phyloP scores from a whole-genome alignment of 2,113 vertebrate genomes.

The Lepus europaeus region DNA sequence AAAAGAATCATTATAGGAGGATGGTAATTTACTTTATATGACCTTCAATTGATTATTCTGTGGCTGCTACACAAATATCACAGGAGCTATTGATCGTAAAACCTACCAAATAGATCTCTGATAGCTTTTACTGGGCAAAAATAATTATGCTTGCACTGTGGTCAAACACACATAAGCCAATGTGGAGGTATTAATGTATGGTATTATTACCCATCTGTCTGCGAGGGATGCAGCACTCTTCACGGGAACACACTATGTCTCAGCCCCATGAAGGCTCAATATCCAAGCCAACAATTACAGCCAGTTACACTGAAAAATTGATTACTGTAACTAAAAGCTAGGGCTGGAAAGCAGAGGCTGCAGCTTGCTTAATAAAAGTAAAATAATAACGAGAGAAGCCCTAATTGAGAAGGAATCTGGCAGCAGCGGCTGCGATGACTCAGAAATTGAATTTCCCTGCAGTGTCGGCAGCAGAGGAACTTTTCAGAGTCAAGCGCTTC shows the following conservation, averaged over 20 bases:
- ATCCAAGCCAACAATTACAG: slow-evolving; percentile 86
- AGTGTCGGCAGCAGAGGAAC: slow-evolving; percentile 59
- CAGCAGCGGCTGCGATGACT: neutral
- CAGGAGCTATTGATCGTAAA: slow-evolving; percentile 95
- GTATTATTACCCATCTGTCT: slow-evolving; percentile 92
- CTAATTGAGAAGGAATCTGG: slow-evolving; percentile 82
- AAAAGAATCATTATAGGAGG: slow-evolving; percentile 94
- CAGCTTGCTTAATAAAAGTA: slow-evolving; percentile 86
- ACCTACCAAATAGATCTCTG: slow-evolving; percentile 95
- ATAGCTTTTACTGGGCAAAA: slow-evolving; percentile 94
- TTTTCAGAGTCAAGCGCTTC: slow-evolving; percentile 82
- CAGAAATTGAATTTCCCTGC: slow-evolving; percentile 83
- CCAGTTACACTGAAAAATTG: slow-evolving; percentile 87
- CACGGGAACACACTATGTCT: slow-evolving; percentile 77
- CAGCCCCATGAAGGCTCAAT: slow-evolving; percentile 84
- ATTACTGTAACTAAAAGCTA: slow-evolving; percentile 88
- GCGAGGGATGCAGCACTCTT: slow-evolving; percentile 84
- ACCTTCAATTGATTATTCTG: slow-evolving; percentile 95
- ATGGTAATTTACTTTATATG: slow-evolving; percentile 96
- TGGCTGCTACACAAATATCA: slow-evolving; percentile 95
- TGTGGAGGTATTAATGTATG: slow-evolving; percentile 92
- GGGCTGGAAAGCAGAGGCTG: slow-evolving; percentile 80
- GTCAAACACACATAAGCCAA: slow-evolving; percentile 93
- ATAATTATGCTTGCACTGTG: slow-evolving; percentile 92
- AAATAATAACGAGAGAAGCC: slow-evolving; percentile 82